Base-by-base conservation (phyloP, 1,140 invertebrate genomes). In the Druon quercuslanigerum region DNA sequence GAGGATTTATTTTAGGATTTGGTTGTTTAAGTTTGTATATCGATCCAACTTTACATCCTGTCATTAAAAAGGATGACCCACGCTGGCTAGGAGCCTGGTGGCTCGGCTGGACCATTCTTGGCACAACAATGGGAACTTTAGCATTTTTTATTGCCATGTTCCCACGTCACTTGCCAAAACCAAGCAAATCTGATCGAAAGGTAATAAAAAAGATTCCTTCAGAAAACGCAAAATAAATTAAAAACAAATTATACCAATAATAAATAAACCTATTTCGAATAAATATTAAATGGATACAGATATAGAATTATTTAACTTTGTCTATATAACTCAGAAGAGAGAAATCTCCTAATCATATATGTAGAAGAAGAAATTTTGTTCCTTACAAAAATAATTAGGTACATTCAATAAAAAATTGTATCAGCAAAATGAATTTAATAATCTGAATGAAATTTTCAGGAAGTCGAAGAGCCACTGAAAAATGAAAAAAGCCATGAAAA, bases 61-160 rank as follows among this genome's bases (percentile, higher is more conserved):
- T 93, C 9, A 95, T 95, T 33, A 91, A 90, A 17, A 91, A 92
- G 20, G 92, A 93, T 70, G 94, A 95, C 88, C 92, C 93, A 73
- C 87, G 94, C 79, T 95, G 94, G 94, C 81, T 95, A 57, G 95
- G 95, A 17, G 94, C 94, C 13, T 95, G 94, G 94, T 95, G 95
- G 95, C 85, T 95, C 16, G 94, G 94, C n/a, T 94, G 94, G 94
- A 90, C 94, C 12, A 92, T 94, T 57, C 82, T 94, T n/a, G 93
- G 93, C 5, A 88, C 88, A 0, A 83, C 92, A 2, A 93, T 94
- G 92, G 87, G 91, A n/a, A 83, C 93, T 20, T 93, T 94, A 78
- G 89, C 93, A 2, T 77, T 92, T n/a, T 81, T 94, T 3, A 93
- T 94, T 56, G 92, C 93, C 0, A 90, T 94, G 80, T 94, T 94